These are phyloP conservation scores for Ascaphus truei DNA, from an alignment of 2,113 vertebrate species.

Conservation along the genomic window DNA sequence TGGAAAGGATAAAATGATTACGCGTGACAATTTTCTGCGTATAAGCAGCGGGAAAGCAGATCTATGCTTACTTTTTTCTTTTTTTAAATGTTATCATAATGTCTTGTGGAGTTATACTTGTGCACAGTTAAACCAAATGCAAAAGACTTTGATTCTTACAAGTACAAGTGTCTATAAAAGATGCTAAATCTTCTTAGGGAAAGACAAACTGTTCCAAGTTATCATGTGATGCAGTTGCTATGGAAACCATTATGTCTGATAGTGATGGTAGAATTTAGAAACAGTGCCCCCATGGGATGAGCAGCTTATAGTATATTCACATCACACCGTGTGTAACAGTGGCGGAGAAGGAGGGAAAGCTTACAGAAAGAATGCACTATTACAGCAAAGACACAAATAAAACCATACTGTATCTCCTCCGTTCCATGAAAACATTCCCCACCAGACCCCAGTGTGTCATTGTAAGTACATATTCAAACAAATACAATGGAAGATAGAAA, in stretches of 20 bases:
- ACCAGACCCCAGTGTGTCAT: neutral
- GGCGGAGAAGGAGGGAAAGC: neutral
- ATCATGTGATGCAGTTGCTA: conserved; percentile 8
- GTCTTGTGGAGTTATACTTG: neutral
- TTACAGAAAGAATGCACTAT: neutral
- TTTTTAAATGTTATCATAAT: no score
- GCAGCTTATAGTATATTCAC: conserved; percentile 16
- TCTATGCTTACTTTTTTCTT: no score
- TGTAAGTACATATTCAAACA: no score
- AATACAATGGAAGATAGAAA: no score
- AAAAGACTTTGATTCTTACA: conserved; percentile 15
- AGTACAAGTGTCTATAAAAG: neutral
- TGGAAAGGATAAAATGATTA: no score
- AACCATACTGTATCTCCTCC: neutral
- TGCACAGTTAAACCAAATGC: neutral
- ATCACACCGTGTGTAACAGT: conserved; percentile 11
- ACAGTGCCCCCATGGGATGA: conserved; percentile 20
- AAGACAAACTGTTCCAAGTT: conserved; percentile 9
- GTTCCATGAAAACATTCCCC: neutral
- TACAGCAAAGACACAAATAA: neutral
- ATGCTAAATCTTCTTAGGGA: neutral
- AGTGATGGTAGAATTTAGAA: conserved; percentile 6
- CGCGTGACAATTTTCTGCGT: no score
- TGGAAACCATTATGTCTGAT: conserved; percentile 20
- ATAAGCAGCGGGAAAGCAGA: no score